Base-by-base conservation (phyloP, 2,113 vertebrate species). In the Nesogale talazaci region DNA sequence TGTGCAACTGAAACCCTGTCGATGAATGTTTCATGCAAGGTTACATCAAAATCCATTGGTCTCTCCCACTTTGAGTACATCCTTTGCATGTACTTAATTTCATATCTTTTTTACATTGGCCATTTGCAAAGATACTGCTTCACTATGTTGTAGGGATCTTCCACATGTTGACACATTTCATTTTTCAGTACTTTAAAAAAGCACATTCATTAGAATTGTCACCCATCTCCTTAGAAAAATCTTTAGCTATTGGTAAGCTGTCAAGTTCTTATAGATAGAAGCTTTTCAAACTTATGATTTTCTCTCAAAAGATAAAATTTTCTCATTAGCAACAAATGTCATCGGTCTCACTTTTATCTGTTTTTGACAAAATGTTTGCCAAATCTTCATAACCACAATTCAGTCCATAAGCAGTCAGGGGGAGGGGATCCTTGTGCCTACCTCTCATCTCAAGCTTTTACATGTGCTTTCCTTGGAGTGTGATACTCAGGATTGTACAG, bases 281-380 rank as follows among this genome's bases (percentile, higher is more conserved):
- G 27, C 72, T 78, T 94, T 94, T 63, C 78, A 74, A 20, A 92
- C 42, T 78, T 56, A 6, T 20, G 6, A 57, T 81, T 93, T 93
- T 77, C 8, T 52, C 40, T 22, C 7, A 23, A 90, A 81, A 29
- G 6, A 9, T 67, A 34, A 81, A 81, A 34, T 86, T 59, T 67
- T 61, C 25, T 76, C 34, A 17, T 89, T 65, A 84, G 90, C 31
- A 65, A 59, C 70, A 86, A 63, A 69, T 19, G 15, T 42, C 56
- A 29, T 89, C 76, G 63, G 31, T 16, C 74, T 86, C 20, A 52
- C 36, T 75, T 75, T 88, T 34, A n/a, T 93, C 91, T 76, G 38
- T 78, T 86, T 77, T 65, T 65, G 63, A 27, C 63, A 65, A 25
- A 65, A 65, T 89, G 88, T 75, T 75, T 91, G 31, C 29, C 57